Conservation (phyloP, 2,113 vertebrate species). For the Neoarius graeffei region DNA sequence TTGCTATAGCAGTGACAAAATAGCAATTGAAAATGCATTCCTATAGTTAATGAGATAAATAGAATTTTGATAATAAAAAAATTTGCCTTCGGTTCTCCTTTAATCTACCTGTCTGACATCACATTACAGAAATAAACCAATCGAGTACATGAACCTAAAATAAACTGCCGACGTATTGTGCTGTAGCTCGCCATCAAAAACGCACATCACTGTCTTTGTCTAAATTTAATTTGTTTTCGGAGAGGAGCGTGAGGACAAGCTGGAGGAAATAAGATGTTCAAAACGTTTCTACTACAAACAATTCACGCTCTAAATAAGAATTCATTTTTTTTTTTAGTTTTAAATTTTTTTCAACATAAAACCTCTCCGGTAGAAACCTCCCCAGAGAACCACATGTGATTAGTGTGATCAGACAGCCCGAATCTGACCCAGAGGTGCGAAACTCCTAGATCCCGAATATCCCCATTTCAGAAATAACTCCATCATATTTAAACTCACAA, state of each 20-base stretch:
- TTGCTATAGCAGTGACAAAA: no score
- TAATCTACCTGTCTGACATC: background rate
- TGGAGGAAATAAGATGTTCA: background rate
- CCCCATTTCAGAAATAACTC: background rate
- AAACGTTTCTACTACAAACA: background rate
- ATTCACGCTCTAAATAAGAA: background rate
- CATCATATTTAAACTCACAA: conserved; percentile 60
- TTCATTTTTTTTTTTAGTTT: background rate
- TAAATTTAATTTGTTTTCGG: background rate
- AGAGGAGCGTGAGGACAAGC: background rate
- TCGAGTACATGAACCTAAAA: background rate
- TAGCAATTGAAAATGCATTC: no score
- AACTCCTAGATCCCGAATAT: background rate
- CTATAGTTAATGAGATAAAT: no score
- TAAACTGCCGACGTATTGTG: background rate
- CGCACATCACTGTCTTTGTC: background rate
- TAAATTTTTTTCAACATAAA: background rate
- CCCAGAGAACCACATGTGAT: background rate
- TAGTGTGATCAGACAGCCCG: background rate
- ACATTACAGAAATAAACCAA: background rate
- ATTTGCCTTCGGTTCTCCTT: no score
- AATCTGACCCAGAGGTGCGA: background rate
- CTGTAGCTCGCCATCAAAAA: background rate
- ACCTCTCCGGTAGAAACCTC: background rate
- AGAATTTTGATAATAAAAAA: no score